phyloP scores from a whole-genome alignment of 1,140 invertebrate species.

The Drosophila kanapiae region DNA sequence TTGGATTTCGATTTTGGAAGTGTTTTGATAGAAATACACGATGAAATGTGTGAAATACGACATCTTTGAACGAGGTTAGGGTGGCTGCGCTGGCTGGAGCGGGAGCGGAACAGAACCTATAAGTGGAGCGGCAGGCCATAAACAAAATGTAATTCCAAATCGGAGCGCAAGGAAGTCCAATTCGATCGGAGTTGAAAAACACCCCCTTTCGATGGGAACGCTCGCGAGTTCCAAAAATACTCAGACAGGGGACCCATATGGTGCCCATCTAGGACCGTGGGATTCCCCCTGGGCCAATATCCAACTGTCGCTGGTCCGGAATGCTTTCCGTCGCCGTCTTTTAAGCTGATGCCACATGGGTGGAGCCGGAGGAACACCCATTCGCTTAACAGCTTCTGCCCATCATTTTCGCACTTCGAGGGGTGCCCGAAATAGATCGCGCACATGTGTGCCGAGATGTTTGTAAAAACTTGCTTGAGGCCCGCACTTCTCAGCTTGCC shows the following conservation, averaged over 20 bases:
- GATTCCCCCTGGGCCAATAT: constrained; percentile 30
- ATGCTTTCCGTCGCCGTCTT: constrained; percentile 7
- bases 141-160: constrained; percentile 25
- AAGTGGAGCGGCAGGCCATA: constrained; percentile 28
- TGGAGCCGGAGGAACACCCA: constrained; percentile 12
- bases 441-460: constrained; percentile 1
- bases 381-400: constrained; percentile 27
- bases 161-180: constrained; percentile 3
- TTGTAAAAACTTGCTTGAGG: constrained; percentile 21
- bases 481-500: background rate
- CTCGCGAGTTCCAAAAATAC: constrained; percentile 38
- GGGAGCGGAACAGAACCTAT: background rate
- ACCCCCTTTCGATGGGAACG: background rate
- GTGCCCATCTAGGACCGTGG: constrained; percentile 22
- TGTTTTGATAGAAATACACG: constrained; percentile 50
- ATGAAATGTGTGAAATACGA: constrained; percentile 42
- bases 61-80: constrained; percentile 26
- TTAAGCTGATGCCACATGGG: background rate
- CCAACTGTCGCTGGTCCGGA: background rate
- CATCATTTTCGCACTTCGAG: constrained; percentile 35
- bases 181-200: background rate
- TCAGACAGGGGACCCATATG: constrained; percentile 27
- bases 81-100: background rate
- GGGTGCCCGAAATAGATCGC: constrained; percentile 29
- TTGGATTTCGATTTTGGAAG: constrained; percentile 21